These are phyloP conservation scores for Heliconius nattereri DNA, from an alignment of 1,140 invertebrate species.

Conservation along the genomic window DNA sequence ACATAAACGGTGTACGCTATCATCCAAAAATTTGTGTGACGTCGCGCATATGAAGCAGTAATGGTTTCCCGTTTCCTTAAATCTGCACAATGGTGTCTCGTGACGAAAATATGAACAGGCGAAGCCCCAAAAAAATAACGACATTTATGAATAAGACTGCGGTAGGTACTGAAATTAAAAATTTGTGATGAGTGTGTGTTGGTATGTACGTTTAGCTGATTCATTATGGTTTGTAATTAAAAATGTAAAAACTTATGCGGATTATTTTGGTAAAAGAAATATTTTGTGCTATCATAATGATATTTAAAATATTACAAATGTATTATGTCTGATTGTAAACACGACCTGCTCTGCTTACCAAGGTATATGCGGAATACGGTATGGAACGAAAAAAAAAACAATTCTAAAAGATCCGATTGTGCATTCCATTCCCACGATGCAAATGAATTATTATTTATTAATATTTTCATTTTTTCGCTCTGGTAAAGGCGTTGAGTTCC, in stretches of 20 bases:
- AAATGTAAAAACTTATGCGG: neutral
- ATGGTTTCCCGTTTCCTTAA: slow-evolving; percentile 75
- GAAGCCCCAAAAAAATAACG: slow-evolving; percentile 48
- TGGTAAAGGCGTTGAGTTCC: neutral
- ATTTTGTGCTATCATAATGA: too few species aligned
- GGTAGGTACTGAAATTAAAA: slow-evolving; percentile 29
- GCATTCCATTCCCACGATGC: too few species aligned
- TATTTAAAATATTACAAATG: neutral
- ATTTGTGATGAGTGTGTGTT: neutral
- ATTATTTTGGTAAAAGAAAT: too few species aligned
- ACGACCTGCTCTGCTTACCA: too few species aligned
- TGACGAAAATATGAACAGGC: slow-evolving; percentile 66
- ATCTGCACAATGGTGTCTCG: slow-evolving; percentile 59
- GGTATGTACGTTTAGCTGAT: neutral
- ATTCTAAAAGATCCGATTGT: too few species aligned
- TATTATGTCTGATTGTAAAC: neutral
- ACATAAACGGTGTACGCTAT: slow-evolving; percentile 31
- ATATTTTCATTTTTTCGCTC: neutral
- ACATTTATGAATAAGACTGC: slow-evolving; percentile 40
- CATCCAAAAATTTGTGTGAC: slow-evolving; percentile 58
- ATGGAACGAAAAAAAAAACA: too few species aligned
- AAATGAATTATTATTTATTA: too few species aligned
- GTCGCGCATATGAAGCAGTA: slow-evolving; percentile 64
- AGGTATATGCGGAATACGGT: too few species aligned
- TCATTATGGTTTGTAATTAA: neutral